phyloP scores from a whole-genome alignment of 2,888 invertebrate species.

The Drosophila silvestris region DNA sequence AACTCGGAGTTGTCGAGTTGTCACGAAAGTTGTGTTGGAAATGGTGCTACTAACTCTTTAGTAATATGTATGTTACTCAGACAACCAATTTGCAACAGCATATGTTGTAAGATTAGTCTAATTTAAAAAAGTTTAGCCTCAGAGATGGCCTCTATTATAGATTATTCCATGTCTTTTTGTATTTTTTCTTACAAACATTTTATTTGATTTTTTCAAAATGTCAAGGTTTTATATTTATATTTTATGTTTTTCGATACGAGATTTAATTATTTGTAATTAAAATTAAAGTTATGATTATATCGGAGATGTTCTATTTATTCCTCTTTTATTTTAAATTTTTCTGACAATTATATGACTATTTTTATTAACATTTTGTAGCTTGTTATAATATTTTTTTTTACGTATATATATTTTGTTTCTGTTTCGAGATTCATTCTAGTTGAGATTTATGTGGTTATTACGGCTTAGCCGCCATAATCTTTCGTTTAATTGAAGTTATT shows the following conservation, averaged over 20 bases:
- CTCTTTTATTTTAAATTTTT: not conserved
- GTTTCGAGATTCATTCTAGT: not conserved
- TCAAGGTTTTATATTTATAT: not conserved
- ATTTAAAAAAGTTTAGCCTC: not conserved
- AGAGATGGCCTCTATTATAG: not conserved
- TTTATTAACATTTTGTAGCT: not conserved
- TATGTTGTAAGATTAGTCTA: not conserved
- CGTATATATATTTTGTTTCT: not conserved
- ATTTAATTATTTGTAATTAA: too few species aligned
- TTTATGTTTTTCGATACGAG: not conserved
- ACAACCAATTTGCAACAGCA: not conserved
- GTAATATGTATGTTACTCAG: conserved; percentile 1
- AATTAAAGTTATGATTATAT: not conserved
- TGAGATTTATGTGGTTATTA: not conserved
- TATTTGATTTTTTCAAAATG: not conserved
- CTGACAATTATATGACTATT: not conserved
- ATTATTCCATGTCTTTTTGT: not conserved
- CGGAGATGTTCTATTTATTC: not conserved
- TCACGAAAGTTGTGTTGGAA: conserved; percentile 32
- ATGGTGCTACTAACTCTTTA: conserved; percentile 16
- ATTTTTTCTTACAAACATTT: not conserved
- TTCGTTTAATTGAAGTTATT: not conserved
- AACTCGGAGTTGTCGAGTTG: conserved; percentile 26
- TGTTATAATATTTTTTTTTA: not conserved
- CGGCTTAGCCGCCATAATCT: not conserved